phyloP scores from a whole-genome alignment of 2,797 vertebrate species.

The Pempheris klunzingeri region DNA sequence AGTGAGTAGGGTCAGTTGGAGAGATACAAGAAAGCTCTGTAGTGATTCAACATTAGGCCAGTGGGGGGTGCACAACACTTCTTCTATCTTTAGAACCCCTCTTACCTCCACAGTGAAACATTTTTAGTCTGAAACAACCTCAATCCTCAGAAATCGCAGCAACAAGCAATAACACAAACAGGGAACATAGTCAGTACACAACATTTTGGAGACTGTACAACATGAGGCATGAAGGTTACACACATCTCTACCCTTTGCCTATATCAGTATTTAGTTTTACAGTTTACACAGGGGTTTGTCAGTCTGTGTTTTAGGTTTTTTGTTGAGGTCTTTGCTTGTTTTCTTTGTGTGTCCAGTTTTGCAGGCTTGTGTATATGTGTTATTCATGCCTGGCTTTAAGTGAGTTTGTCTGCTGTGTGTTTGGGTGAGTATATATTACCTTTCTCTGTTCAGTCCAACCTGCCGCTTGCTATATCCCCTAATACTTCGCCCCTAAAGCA shows the following conservation, averaged over 20 bases:
- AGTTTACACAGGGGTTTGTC: not conserved
- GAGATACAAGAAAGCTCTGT: not conserved
- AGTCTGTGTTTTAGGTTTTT: too few species aligned
- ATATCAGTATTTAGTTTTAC: not conserved
- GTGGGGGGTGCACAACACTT: constrained; percentile 24
- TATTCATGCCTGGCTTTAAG: not conserved
- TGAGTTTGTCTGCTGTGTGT: not conserved
- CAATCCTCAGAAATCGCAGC: too few species aligned
- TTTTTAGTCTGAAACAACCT: not conserved
- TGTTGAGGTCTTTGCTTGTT: constrained; percentile 17
- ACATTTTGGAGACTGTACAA: too few species aligned
- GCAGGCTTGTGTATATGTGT: not conserved
- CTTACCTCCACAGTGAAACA: not conserved
- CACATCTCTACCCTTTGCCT: not conserved
- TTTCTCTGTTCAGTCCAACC: not conserved
- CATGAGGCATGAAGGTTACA: not conserved
- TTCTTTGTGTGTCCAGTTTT: constrained; percentile 22
- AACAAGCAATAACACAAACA: not conserved
- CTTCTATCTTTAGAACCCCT: not conserved
- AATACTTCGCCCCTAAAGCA: not conserved
- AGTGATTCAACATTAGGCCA: constrained; percentile 15
- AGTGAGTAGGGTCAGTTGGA: not conserved
- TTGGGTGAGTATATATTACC: not conserved
- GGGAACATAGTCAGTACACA: not conserved
- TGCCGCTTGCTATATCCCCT: not conserved